Evolutionary conservation across 2,888 invertebrate genomes (phyloP).

Genomic region (Mythimna albipuncta): DNA sequence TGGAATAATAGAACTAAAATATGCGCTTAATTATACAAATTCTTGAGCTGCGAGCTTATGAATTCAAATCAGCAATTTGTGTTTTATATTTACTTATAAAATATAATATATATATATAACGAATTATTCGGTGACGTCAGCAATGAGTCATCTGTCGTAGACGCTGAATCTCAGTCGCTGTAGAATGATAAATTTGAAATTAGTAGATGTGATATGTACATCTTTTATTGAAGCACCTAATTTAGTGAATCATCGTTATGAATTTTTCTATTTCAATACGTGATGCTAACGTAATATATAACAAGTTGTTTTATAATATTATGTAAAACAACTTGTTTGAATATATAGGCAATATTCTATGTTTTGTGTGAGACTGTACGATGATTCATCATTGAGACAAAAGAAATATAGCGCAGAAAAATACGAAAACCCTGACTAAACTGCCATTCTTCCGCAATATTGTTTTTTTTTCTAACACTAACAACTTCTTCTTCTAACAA

Average conservation of each 20-base stretch:
- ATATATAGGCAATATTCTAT: neutral
- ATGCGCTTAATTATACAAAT: constrained; percentile 47
- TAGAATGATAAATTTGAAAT: constrained; percentile 47
- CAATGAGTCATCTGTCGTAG: constrained; percentile 63
- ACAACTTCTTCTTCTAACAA: too few species aligned
- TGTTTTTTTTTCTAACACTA: neutral
- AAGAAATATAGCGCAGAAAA: neutral
- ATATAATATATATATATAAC: constrained; percentile 25
- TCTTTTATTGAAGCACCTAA: constrained; percentile 13
- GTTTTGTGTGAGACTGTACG: constrained; percentile 4
- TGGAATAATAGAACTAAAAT: constrained; percentile 42
- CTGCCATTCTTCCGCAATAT: neutral
- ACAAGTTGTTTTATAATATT: constrained; percentile 42
- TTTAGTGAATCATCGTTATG: constrained; percentile 45
- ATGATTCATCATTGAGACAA: constrained; percentile 17
- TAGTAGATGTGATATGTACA: constrained; percentile 27
- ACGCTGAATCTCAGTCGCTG: constrained; percentile 59
- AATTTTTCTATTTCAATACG: constrained; percentile 40
- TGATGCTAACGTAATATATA: constrained; percentile 31
- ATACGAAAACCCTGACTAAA: neutral
- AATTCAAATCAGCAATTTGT: constrained; percentile 49
- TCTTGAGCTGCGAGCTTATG: constrained; percentile 35
- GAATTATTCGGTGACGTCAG: constrained; percentile 55
- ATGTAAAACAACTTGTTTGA: too few species aligned
- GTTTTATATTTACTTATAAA: constrained; percentile 33